A percentile compares a stretch with the other conserved stretches of the same genome.
Evolutionary conservation across 2,888 invertebrate species (phyloP).

Genomic region (Eurois occulta): DNA sequence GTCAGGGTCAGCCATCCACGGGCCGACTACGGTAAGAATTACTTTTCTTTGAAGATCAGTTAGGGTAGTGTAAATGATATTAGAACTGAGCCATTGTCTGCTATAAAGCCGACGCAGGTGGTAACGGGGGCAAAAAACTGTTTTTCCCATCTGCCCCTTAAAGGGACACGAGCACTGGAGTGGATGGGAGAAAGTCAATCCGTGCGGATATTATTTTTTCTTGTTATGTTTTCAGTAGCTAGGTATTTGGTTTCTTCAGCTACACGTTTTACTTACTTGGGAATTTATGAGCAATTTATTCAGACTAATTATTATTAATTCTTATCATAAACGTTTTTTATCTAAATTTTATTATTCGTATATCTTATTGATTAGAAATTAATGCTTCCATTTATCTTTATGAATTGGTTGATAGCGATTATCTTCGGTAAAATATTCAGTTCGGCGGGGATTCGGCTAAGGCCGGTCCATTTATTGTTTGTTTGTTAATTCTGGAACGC

Average conservation of each 20-base stretch:
- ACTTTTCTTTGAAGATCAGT: too few relatives aligned
- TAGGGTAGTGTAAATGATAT: neutral
- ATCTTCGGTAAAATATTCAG: conserved; percentile 77
- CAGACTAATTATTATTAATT: conserved; percentile 19
- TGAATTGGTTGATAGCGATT: conserved; percentile 73
- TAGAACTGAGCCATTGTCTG: neutral
- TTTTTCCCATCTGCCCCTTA: neutral
- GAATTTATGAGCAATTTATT: neutral
- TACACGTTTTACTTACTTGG: neutral
- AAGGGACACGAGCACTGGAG: neutral
- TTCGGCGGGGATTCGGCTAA: conserved; percentile 76
- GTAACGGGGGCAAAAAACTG: neutral
- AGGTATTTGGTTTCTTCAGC: neutral
- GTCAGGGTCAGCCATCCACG: too few relatives aligned
- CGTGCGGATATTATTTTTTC: neutral
- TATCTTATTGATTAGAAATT: conserved; percentile 57
- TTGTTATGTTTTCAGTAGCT: neutral
- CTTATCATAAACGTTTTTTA: conserved; percentile 23
- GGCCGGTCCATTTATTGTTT: conserved; percentile 71
- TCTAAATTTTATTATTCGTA: conserved; percentile 34
- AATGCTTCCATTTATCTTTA: conserved; percentile 65
- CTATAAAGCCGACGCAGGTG: neutral
- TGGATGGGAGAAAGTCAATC: neutral
- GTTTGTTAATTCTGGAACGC: conserved; percentile 51
- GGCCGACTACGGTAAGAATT: too few relatives aligned